phyloP scores from a whole-genome alignment of 2,113 vertebrate genomes.

The Alosa alosa region DNA sequence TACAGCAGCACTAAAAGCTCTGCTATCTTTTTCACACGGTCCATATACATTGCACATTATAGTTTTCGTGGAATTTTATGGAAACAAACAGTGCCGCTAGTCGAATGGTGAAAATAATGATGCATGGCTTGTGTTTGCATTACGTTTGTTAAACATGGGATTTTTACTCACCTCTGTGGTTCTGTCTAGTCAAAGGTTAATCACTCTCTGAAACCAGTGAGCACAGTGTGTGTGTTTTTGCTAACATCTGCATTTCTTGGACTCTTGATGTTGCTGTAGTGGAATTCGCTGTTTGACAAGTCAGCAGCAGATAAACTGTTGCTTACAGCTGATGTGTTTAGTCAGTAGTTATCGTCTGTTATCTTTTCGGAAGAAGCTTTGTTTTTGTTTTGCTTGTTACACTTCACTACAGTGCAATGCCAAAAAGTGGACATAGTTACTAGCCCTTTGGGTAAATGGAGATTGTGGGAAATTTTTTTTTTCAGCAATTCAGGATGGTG shows the following conservation, averaged over 20 bases:
- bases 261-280: neutral
- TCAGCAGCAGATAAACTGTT: neutral
- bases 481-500: constrained; percentile 27
- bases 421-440: constrained; percentile 9
- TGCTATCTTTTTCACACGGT: neutral
- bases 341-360: neutral
- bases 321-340: neutral
- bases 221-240: neutral
- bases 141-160: neutral
- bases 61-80: neutral
- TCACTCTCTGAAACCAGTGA: neutral
- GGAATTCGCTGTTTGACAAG: neutral
- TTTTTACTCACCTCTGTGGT: neutral
- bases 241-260: neutral
- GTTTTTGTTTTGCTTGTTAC: neutral
- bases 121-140: neutral
- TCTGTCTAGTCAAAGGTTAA: neutral
- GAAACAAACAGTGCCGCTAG: neutral
- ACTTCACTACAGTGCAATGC: neutral
- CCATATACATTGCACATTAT: neutral
- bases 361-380: neutral
- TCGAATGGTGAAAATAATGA: neutral
- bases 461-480: constrained; percentile 48
- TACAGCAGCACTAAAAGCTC: neutral
- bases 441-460: constrained; percentile 33